Base-by-base conservation (phyloP, 2,888 invertebrate genomes). In the Thecophora atra region DNA sequence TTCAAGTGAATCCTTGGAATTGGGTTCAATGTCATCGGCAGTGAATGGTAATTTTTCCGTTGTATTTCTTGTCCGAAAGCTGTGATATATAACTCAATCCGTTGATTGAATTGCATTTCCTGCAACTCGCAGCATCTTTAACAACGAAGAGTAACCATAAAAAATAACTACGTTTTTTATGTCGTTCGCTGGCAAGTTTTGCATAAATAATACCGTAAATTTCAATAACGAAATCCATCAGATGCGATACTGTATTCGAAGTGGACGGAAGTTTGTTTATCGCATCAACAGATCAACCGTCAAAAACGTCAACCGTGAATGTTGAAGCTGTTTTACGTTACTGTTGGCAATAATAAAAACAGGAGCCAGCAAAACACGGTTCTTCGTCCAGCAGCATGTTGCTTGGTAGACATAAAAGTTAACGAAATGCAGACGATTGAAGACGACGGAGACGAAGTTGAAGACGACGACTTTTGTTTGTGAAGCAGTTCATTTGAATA, bases 401-500 rank as follows among this genome's bases (percentile, higher is more conserved):
- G 63, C 70, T 63, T 70, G 54, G n/a, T 54, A 7, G 11, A n/a
- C 3, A 24, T 24, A 8, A 37, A 51, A 52, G 52, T 68, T 68
- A 47, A 70, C 63, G 63, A 63, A 51, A 70, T 63, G 69, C 47
- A 63, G 30, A 62, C 37, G 52, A 7, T 44, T 44, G 62, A 52
- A 52, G 51, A 65, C 21, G 52, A 26, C 19, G 3, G 19, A n/a
- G 30, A 52, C 24, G 54, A 52, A 17, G 56, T 8, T 42, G 56
- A 64, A 13, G 21, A 21, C 42, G 65, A 71, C 24, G 37, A n/a
- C 56, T 2, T 28, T 24, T 24, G 58, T 2, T 28, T 24, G 58
- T 24, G 58, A 24, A 58, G 70, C 62, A 52, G 52, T 70, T 70
- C 63, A 63, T 70, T 70, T 70, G 70, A 70, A 70, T 70, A 70